Evolutionary conservation across 2,797 vertebrate species (phyloP), one percentile per base, ranked within the genome.

Genomic region (Eulemur rubriventer): DNA sequence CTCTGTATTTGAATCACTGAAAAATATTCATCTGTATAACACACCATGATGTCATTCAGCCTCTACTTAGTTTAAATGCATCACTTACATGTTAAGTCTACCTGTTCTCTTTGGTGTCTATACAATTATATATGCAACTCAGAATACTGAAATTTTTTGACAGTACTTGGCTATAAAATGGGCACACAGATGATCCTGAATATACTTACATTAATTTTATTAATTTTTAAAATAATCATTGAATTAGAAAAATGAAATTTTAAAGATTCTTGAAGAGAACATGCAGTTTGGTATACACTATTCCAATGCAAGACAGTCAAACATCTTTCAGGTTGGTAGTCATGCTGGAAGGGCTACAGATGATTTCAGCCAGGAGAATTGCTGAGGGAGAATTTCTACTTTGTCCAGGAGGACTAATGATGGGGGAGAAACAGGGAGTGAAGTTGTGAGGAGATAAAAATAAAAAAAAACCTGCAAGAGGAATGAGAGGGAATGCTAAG

Each of bases 1-100:
- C 61, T 81, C 76, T 81, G 5, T n/a, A 48, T 72, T 41, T 95
- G 82, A 96, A 65, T 76, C 95, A 81, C 72, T 67, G 67, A 52
- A 91, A 76, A 95, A 81, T 55, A 76, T 76, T 79, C 38, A 59
- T 65, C 76, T 65, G 55, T 33, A 79, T 81, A 73, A 69, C 69
- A 48, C 7, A 22, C 30, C 26, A 1, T 87, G 85, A 67, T 22
- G 50, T 90, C 72, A 76, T 12, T 41, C 89, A 57, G 41, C 35
- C 22, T 72, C 67, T 35, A 33, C 61, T 91, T 52, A 4, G 20
- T 48, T 84, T 63, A 33, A 20, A 30, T 17, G 0, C 43, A 30
- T 59, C 52, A 8, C 67, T 65, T 76, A 26, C 8, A 14, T 28
- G 3, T 28, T 28, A 55, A 30, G 18, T 82, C 48, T 10, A 63